phyloP scores from a whole-genome alignment of 92 coral and sea anemone species.

The Bergia sp. region DNA sequence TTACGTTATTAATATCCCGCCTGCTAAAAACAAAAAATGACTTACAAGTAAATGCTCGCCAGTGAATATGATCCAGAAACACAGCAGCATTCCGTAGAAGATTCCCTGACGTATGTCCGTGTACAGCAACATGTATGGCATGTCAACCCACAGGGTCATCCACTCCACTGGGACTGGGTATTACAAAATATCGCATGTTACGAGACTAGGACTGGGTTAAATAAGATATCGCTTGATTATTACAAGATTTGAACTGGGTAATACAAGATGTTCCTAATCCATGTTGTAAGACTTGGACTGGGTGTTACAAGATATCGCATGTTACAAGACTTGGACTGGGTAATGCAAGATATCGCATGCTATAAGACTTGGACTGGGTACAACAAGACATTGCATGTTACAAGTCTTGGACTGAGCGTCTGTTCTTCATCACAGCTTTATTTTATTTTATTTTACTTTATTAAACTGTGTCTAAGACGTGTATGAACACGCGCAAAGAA shows the following conservation, averaged over 20 bases:
- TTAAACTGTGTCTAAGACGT: too few relatives aligned
- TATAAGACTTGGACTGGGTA: not conserved
- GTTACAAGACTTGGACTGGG: not conserved
- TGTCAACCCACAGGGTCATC: constrained; percentile 85
- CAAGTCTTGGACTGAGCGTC: not conserved
- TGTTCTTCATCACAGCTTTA: too few relatives aligned
- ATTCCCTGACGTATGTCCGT: constrained; percentile 94
- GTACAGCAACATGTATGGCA: constrained; percentile 89
- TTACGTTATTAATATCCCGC: too few relatives aligned
- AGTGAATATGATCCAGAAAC: constrained; percentile 95
- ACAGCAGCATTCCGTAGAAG: constrained; percentile 85
- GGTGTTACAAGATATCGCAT: not conserved
- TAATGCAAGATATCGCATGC: not conserved
- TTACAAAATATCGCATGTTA: not conserved
- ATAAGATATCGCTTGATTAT: too few relatives aligned
- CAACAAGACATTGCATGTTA: not conserved
- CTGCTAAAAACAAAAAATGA: not conserved
- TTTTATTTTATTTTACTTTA: too few relatives aligned
- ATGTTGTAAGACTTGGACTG: not conserved
- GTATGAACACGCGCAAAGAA: too few relatives aligned
- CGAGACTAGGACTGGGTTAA: not conserved
- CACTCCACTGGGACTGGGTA: constrained; percentile 90
- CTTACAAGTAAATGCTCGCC: constrained; percentile 96
- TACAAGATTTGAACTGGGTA: not conserved
- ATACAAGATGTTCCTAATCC: too few relatives aligned